These are phyloP conservation scores for Hozukius guyotensis DNA, from an alignment of 2,797 vertebrate species.

Conservation along the genomic window DNA sequence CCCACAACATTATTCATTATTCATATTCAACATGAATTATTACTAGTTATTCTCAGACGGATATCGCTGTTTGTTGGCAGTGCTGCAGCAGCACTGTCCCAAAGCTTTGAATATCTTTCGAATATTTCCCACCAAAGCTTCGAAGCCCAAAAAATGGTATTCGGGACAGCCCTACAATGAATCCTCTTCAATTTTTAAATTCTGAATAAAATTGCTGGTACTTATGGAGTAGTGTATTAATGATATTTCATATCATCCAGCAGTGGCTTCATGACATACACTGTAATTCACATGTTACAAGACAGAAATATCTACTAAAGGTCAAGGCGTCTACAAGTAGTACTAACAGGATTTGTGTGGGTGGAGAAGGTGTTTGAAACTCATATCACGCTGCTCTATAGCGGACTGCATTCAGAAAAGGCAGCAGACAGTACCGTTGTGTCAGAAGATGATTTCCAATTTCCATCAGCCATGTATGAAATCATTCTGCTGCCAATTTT, in stretches of 20 bases:
- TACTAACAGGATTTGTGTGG: slow-evolving; percentile 18
- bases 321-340: slow-evolving; percentile 39
- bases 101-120: no score
- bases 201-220: background rate
- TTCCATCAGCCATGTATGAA: slow-evolving; percentile 76
- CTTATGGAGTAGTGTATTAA: background rate
- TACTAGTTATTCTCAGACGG: no score
- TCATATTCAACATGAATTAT: no score
- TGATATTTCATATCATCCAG: background rate
- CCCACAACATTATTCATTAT: no score
- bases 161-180: background rate
- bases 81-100: no score
- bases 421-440: slow-evolving; percentile 59
- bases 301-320: slow-evolving; percentile 48
- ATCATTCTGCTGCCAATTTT: slow-evolving; percentile 70
- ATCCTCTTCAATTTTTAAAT: background rate
- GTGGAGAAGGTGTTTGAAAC: slow-evolving; percentile 56
- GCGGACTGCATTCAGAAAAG: slow-evolving; percentile 57
- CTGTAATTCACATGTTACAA: slow-evolving; percentile 24
- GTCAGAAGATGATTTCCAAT: slow-evolving; percentile 77
- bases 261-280: background rate
- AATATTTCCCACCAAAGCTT: no score
- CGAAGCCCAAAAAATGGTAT: no score
- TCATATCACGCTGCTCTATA: slow-evolving; percentile 52
- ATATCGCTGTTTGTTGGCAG: no score